phyloP scores from a whole-genome alignment of 2,113 vertebrate genomes.

The Larimichthys polyactis region DNA sequence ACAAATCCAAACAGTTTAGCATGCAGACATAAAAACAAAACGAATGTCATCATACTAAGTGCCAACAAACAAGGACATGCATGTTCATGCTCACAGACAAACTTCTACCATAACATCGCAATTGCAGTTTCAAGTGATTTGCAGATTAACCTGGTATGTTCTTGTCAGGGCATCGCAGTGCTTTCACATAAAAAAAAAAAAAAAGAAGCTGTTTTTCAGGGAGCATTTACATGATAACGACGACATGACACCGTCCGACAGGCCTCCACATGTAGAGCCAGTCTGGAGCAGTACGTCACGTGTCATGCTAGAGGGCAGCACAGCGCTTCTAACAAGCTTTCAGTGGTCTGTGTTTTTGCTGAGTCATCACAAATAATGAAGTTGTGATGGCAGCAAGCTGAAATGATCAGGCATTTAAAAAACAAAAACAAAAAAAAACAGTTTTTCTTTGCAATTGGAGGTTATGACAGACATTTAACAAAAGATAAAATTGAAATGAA shows the following conservation, averaged over 20 bases:
- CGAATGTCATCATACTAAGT: constrained; percentile 16
- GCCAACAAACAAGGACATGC: constrained; percentile 31
- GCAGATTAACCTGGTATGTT: constrained; percentile 53
- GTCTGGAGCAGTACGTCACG: constrained; percentile 43
- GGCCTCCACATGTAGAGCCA: background rate
- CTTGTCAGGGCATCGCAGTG: constrained; percentile 45
- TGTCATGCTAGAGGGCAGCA: constrained; percentile 67
- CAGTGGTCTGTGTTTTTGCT: constrained; percentile 53
- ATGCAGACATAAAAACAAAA: constrained; percentile 13
- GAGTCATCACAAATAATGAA: constrained; percentile 29
- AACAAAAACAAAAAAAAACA: constrained; percentile 13
- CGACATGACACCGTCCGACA: background rate
- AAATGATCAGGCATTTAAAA: constrained; percentile 66
- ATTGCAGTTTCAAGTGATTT: constrained; percentile 52
- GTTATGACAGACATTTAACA: constrained; percentile 33
- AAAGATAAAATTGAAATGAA: constrained; percentile 61
- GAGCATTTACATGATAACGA: constrained; percentile 5
- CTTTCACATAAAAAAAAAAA: constrained; percentile 23
- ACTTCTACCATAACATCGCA: background rate
- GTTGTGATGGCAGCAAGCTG: constrained; percentile 37
- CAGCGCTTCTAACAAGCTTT: constrained; percentile 31
- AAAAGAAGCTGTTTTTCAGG: constrained; percentile 27
- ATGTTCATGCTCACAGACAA: constrained; percentile 31
- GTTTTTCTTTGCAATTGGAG: constrained; percentile 31
- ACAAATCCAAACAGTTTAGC: constrained; percentile 9